phyloP scores from a whole-genome alignment of 1,140 invertebrate genomes.

The Anagrus nilaparvatae region DNA sequence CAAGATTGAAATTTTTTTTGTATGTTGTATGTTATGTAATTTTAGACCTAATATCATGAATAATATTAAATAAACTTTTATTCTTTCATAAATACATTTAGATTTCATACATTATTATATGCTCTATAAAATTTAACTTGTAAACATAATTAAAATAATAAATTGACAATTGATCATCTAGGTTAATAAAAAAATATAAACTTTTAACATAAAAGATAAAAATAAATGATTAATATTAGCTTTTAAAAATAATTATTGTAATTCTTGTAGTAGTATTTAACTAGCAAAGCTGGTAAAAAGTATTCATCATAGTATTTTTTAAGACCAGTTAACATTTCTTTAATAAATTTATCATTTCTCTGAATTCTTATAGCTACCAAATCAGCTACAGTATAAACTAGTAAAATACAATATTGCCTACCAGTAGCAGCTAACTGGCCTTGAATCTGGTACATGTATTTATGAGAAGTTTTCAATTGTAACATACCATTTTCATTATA shows the following conservation, averaged over 20 bases:
- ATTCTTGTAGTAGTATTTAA: neutral
- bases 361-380: neutral
- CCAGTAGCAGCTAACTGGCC: constrained; percentile 10
- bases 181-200: neutral
- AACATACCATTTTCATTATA: neutral
- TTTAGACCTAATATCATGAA: neutral
- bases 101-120: neutral
- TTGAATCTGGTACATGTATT: constrained; percentile 13
- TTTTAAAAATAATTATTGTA: neutral
- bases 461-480: constrained; percentile 7
- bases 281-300: neutral
- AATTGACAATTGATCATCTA: neutral
- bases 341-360: neutral
- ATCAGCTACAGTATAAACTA: neutral
- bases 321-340: neutral
- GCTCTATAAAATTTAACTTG: neutral
- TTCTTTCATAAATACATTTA: neutral
- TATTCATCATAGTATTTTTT: neutral
- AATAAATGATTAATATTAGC: neutral
- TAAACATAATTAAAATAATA: neutral
- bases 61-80: too few species aligned
- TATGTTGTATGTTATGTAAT: constrained; percentile 3
- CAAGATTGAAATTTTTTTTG: constrained; percentile 2
- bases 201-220: neutral
- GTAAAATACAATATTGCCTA: neutral